Evolutionary conservation across 2,113 vertebrate species (phyloP).

Genomic region (Thermophis baileyi): DNA sequence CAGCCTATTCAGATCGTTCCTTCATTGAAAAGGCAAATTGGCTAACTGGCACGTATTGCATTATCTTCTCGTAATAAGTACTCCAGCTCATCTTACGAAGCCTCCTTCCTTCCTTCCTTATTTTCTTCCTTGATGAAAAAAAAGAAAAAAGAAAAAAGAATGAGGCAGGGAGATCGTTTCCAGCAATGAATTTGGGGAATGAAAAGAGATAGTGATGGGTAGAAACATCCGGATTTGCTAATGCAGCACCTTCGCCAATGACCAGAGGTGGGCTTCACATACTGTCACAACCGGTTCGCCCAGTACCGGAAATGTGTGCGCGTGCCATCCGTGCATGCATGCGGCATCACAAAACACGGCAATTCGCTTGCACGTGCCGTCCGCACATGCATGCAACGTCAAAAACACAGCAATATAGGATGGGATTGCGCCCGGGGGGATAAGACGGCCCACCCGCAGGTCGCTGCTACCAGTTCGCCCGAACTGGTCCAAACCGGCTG

Average conservation of each 20-base stretch:
- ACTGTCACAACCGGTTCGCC: no score
- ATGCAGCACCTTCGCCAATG: slow-evolving; percentile 11
- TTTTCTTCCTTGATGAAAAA: slow-evolving; percentile 17
- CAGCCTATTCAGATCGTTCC: slow-evolving; percentile 12
- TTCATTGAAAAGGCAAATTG: slow-evolving; percentile 40
- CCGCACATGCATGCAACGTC: no score
- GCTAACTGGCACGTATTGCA: slow-evolving; percentile 14
- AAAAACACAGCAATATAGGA: no score
- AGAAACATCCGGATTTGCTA: not conserved
- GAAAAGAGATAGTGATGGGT: not conserved
- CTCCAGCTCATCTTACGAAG: not conserved
- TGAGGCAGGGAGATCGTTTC: slow-evolving; percentile 33
- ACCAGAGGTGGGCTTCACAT: not conserved
- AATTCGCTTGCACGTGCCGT: no score
- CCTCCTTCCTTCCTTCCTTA: not conserved
- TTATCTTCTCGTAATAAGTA: slow-evolving; percentile 27
- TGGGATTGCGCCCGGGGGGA: no score
- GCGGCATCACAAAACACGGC: no score
- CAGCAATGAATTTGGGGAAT: slow-evolving; percentile 3
- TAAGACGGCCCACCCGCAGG: no score
- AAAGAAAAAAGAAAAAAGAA: slow-evolving; percentile 17
- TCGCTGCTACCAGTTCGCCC: no score
- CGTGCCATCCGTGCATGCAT: no score
- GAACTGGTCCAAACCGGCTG: no score
- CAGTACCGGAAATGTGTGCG: no score